Evolutionary conservation across 1,140 invertebrate species (phyloP).

Genomic region (Megalonaias nervosa): DNA sequence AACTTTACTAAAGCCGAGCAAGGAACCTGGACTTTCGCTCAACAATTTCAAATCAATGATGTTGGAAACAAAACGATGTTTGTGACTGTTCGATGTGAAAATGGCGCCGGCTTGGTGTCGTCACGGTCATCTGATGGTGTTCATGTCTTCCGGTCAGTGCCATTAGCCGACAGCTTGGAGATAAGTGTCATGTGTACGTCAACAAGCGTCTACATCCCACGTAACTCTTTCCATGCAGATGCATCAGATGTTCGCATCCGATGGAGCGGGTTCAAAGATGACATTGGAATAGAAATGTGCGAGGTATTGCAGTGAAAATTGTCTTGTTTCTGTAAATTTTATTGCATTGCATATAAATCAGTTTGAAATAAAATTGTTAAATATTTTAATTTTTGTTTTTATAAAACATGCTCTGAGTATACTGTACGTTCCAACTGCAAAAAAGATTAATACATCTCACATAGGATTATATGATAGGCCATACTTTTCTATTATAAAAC

Average conservation of each 20-base stretch:
- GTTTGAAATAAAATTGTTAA: neutral
- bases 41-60: neutral
- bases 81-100: conserved; percentile 10
- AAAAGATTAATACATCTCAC: too few relatives aligned
- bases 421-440: neutral
- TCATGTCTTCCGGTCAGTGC: neutral
- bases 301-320: neutral
- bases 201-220: neutral
- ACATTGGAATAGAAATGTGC: conserved; percentile 20
- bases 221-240: conserved; percentile 15
- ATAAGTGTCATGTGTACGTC: conserved; percentile 3
- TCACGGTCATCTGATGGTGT: conserved; percentile 10
- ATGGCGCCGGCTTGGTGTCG: conserved; percentile 9
- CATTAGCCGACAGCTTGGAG: neutral
- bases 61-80: neutral
- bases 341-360: too few relatives aligned
- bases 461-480: too few relatives aligned
- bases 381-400: neutral
- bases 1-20: neutral
- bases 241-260: conserved; percentile 12
- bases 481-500: too few relatives aligned
- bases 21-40: neutral
- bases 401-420: neutral
- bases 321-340: neutral
- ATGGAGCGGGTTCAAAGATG: conserved; percentile 19